Evolutionary conservation across 2,888 invertebrate species (phyloP).

Genomic region (Xestia xanthographa): DNA sequence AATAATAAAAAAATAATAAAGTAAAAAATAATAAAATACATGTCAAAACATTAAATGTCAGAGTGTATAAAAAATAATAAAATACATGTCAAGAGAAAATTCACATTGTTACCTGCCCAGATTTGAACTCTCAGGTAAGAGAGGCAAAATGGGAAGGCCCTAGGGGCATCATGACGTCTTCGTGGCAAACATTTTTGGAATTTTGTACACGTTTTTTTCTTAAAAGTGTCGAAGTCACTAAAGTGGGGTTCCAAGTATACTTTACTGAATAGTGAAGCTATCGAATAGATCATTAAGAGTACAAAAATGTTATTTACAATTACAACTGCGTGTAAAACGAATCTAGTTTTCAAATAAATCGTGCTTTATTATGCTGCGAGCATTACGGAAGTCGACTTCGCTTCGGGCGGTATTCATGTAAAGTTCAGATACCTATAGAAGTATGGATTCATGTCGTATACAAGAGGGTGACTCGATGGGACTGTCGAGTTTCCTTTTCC

Average conservation of each 20-base stretch:
- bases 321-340: not conserved
- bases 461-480: constrained; percentile 1
- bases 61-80: no score
- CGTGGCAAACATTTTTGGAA: no score
- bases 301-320: not conserved
- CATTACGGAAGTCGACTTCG: constrained; percentile 73
- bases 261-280: not conserved
- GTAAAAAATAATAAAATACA: no score
- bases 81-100: no score
- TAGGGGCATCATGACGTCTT: no score
- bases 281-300: not conserved
- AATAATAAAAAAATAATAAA: no score
- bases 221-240: no score
- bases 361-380: constrained; percentile 31
- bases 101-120: no score
- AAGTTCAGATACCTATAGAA: constrained; percentile 61
- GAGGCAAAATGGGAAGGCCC: no score
- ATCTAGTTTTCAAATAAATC: constrained; percentile 1
- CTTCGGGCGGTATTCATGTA: constrained; percentile 70
- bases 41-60: no score
- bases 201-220: not conserved
- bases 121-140: no score
- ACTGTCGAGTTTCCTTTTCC: constrained; percentile 71
- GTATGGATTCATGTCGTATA: constrained; percentile 43
- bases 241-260: not conserved